A percentile compares a stretch with the other conserved stretches of the same genome.
phyloP scores from a whole-genome alignment of 2,888 invertebrate species.

The Dexiosoma caninum region DNA sequence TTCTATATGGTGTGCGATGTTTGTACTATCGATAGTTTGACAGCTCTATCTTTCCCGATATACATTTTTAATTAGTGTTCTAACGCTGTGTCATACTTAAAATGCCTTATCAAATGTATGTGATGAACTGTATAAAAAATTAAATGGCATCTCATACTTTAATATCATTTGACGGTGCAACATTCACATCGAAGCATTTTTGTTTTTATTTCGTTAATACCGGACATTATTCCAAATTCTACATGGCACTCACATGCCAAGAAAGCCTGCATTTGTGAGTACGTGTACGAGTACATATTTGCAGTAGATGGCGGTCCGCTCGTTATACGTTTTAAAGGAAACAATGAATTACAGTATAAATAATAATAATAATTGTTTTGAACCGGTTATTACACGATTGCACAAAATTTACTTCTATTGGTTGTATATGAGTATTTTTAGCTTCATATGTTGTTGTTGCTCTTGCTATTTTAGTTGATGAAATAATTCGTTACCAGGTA shows the following conservation, averaged over 20 bases:
- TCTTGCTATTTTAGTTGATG: constrained; percentile 16
- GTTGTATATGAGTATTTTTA: constrained; percentile 7
- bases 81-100: neutral
- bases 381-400: constrained; percentile 61
- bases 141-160: constrained; percentile 39
- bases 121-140: constrained; percentile 7
- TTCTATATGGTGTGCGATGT: too few relatives aligned
- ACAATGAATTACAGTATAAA: constrained; percentile 56
- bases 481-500: constrained; percentile 38
- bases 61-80: too few relatives aligned
- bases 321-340: constrained; percentile 43
- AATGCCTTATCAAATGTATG: neutral
- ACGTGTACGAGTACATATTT: neutral
- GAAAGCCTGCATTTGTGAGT: neutral
- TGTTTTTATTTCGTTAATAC: constrained; percentile 15
- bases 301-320: constrained; percentile 11
- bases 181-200: constrained; percentile 27
- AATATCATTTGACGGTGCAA: constrained; percentile 40
- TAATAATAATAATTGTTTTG: constrained; percentile 47
- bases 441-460: constrained; percentile 25
- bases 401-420: constrained; percentile 28
- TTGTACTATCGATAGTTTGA: too few relatives aligned
- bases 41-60: too few relatives aligned
- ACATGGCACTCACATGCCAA: neutral
- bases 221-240: constrained; percentile 40